phyloP scores from a whole-genome alignment of 2,113 vertebrate species.

The Heterochromis multidens region DNA sequence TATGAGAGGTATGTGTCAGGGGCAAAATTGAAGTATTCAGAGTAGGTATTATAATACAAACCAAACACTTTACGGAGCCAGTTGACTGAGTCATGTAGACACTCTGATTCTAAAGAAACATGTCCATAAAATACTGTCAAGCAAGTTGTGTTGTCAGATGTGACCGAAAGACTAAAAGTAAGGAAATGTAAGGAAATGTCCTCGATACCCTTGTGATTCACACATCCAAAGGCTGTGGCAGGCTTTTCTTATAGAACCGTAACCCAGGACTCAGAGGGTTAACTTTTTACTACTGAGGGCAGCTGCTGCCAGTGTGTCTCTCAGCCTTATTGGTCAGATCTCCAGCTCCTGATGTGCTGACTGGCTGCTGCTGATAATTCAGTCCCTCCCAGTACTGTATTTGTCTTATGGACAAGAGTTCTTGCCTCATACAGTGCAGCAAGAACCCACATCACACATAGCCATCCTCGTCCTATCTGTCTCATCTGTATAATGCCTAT shows the following conservation, averaged over 20 bases:
- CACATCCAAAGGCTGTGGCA: not conserved
- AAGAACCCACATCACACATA: not conserved
- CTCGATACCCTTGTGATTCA: not conserved
- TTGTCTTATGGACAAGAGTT: constrained; percentile 44
- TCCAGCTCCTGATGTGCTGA: constrained; percentile 34
- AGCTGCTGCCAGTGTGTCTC: constrained; percentile 24
- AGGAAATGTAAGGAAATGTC: not conserved
- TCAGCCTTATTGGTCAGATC: constrained; percentile 57
- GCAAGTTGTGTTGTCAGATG: not conserved
- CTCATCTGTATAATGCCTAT: not conserved
- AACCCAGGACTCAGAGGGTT: constrained; percentile 45
- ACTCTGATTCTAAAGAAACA: not conserved
- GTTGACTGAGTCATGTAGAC: not conserved
- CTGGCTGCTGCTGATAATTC: constrained; percentile 30
- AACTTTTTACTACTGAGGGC: constrained; percentile 60
- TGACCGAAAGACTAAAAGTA: not conserved
- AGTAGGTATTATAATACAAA: not conserved
- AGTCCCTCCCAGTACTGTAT: constrained; percentile 55
- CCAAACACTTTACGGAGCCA: not conserved
- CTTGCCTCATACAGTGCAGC: constrained; percentile 13
- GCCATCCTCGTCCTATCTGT: not conserved
- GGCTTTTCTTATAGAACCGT: not conserved
- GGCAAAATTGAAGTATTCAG: not conserved
- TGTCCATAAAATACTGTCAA: not conserved
- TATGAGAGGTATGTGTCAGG: not conserved